Evolutionary conservation across 2,113 vertebrate genomes (phyloP).

Genomic region (Edolisoma coerulescens): DNA sequence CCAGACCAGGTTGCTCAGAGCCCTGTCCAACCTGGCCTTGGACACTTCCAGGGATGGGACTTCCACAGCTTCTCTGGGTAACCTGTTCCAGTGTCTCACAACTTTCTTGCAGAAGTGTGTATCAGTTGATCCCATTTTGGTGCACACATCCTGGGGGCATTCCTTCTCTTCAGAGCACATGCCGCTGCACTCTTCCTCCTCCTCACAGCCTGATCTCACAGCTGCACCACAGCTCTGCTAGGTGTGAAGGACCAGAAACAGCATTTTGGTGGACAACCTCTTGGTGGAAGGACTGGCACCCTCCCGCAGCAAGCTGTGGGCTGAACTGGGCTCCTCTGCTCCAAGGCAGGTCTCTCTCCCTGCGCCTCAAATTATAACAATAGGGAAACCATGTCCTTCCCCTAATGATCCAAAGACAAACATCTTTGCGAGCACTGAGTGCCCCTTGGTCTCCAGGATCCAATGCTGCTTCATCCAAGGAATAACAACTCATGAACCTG

Average conservation of each 20-base stretch:
- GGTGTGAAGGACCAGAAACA: neutral
- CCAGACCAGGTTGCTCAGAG: neutral
- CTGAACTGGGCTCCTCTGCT: neutral
- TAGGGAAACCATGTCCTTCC: neutral
- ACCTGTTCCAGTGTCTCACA: neutral
- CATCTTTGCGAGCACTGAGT: neutral
- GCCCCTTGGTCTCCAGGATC: neutral
- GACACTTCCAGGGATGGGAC: neutral
- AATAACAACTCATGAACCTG: neutral
- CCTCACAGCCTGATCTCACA: neutral
- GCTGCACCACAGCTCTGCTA: neutral
- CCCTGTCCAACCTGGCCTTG: neutral
- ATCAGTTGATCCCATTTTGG: neutral
- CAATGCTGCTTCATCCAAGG: neutral
- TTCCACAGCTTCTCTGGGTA: neutral
- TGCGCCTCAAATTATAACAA: fast-evolving
- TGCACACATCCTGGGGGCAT: neutral
- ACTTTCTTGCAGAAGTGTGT: neutral
- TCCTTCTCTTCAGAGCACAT: neutral
- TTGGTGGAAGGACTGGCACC: neutral
- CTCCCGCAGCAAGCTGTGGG: fast-evolving
- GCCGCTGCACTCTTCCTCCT: neutral
- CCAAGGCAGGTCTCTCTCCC: neutral
- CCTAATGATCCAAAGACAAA: neutral
- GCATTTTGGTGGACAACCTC: neutral